Percentiles rank a stretch among this genome's conserved stretches.
Conservation (phyloP, 2,113 vertebrate genomes). For the Climacteris rufus region DNA sequence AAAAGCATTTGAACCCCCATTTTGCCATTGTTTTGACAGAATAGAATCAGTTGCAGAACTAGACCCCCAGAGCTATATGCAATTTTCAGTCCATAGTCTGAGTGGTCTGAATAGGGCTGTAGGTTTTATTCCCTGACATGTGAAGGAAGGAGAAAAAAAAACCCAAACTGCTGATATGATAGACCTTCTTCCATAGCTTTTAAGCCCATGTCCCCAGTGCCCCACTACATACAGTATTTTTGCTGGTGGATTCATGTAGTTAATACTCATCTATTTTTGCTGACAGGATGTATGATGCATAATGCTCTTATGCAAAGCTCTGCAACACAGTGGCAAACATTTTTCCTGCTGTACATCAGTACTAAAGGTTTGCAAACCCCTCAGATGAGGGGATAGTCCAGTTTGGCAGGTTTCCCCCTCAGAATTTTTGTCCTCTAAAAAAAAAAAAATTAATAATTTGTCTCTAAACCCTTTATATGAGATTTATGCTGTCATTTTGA, state of each 20-base stretch:
- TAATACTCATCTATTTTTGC: background rate
- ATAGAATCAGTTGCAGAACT: background rate
- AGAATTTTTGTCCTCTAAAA: background rate
- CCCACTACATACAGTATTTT: background rate
- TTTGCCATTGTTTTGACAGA: background rate
- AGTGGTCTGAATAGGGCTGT: background rate
- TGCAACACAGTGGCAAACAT: background rate
- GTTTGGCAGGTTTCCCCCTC: background rate
- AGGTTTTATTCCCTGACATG: background rate
- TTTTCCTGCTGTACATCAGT: background rate
- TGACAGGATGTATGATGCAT: background rate
- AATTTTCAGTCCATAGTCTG: background rate
- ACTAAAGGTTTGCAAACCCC: background rate
- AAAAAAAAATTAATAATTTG: background rate
- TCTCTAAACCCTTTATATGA: background rate
- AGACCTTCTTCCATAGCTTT: background rate
- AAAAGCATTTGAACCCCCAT: background rate
- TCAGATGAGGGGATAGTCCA: background rate
- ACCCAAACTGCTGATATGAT: accelerated
- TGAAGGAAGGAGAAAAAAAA: background rate
- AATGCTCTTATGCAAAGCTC: background rate
- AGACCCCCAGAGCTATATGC: background rate
- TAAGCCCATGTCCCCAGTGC: background rate
- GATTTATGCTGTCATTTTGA: slow-evolving; percentile 1
- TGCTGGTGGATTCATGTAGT: background rate